Base-by-base conservation (phyloP, 92 coral and sea anemone species). In the Umimayanthus chanpuru region DNA sequence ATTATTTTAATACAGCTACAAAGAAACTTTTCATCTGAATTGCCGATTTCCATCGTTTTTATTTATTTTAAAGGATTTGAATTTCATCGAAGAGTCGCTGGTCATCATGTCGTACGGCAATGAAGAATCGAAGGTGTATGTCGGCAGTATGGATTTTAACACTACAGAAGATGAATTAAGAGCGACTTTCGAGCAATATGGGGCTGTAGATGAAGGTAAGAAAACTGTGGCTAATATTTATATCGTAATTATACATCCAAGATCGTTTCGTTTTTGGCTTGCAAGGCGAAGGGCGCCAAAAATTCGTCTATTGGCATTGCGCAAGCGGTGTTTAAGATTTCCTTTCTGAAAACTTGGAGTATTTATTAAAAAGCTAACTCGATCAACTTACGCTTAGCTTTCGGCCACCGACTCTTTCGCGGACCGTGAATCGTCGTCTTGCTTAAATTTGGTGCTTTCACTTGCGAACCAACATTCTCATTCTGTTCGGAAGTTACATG, bases 51-150 rank as follows among this genome's bases (percentile, higher is more conserved):
- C 4, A 28, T 39, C 65, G 20, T 78, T 26, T 78, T 26, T 43
- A 0, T 12, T 2, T 78, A 0, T 12, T 2, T 78, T 77, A n/a
- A 77, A 23, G 4, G 64, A 78, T 8, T n/a, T n/a, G n/a, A 28
- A 29, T 41, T 44, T 44, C 81, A n/a, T 20, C 30, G n/a, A 76
- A 40, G 26, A 39, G 15, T 76, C 9, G 15, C 11, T 29, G 25
- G 0, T 55, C 64, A 11, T 1, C 58, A 78, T 78, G 82, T 43
- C 82, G 30, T 78, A 47, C 65, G 82, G 40, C 12, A 36, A 71
- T 1, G 91, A 89, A 89, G 84, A 84, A 14, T 43, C 75, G 15
- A 89, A 89, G 29, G 74, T 89, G 8, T 82, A 89, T 39, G 85
- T 89, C 36, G 91, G 91, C 56, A 83, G 86, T 73, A 50, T 89